Percentiles rank a stretch among this genome's conserved stretches.
phyloP scores from a whole-genome alignment of 1,140 invertebrate genomes.

The Drosophila rufa region DNA sequence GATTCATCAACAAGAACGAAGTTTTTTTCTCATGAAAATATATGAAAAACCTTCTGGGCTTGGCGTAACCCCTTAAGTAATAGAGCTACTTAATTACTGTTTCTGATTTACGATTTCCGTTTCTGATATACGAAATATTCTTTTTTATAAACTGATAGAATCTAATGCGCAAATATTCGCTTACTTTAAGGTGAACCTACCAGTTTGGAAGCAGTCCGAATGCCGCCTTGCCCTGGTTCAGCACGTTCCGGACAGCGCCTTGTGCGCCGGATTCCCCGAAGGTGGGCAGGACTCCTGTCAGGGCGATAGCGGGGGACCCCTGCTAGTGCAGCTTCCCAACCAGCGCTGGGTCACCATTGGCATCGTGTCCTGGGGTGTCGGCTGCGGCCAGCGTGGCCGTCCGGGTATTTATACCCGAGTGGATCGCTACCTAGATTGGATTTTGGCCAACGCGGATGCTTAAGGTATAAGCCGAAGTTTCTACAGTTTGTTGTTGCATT shows the following conservation, averaged over 20 bases:
- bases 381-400: slow-evolving; percentile 88
- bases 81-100: too few species aligned
- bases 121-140: too few species aligned
- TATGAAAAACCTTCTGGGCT: too few species aligned
- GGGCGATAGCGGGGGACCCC: slow-evolving; percentile 94
- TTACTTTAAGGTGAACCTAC: slow-evolving; percentile 87
- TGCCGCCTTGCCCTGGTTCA: slow-evolving; percentile 89
- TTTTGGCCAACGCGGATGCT: slow-evolving; percentile 87
- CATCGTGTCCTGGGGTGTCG: slow-evolving; percentile 92
- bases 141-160: too few species aligned
- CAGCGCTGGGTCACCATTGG: slow-evolving; percentile 92
- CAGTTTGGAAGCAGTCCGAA: slow-evolving; percentile 91
- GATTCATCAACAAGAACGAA: too few species aligned
- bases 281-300: slow-evolving; percentile 93
- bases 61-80: too few species aligned
- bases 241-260: slow-evolving; percentile 87
- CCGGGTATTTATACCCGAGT: slow-evolving; percentile 91
- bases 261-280: slow-evolving; percentile 90
- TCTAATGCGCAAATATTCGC: neutral
- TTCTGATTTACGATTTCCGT: too few species aligned
- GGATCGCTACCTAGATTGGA: slow-evolving; percentile 90
- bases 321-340: slow-evolving; percentile 89
- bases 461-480: slow-evolving; percentile 22
- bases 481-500: slow-evolving; percentile 45
- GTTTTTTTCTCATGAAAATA: too few species aligned